Evolutionary conservation across 2,888 invertebrate genomes (phyloP).

Genomic region (Labia minor): DNA sequence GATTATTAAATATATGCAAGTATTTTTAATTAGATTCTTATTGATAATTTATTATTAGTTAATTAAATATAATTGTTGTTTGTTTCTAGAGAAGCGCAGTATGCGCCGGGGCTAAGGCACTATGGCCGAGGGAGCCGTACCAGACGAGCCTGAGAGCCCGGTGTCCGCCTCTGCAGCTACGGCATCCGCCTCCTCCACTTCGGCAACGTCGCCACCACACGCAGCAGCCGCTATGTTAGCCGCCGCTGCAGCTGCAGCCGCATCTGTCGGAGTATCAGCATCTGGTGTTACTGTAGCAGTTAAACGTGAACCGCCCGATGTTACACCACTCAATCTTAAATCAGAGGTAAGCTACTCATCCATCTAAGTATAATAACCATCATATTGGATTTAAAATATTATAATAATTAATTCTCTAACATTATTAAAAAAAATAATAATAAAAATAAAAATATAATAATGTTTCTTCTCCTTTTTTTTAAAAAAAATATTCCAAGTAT

Average conservation of each 20-base stretch:
- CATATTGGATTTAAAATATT: too few species aligned
- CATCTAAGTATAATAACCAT: too few species aligned
- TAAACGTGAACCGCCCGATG: background rate
- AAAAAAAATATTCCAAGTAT: too few species aligned
- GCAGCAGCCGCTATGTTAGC: background rate
- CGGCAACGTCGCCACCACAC: background rate
- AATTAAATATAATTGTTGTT: too few species aligned
- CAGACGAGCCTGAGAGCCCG: background rate
- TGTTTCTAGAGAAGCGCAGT: background rate
- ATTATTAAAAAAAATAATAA: too few species aligned
- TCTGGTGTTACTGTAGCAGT: background rate
- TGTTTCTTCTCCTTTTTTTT: too few species aligned
- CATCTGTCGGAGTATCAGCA: background rate
- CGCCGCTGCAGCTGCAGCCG: background rate
- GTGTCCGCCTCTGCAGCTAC: background rate
- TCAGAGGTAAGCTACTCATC: background rate
- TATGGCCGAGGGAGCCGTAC: conserved; percentile 5
- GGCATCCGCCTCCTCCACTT: background rate
- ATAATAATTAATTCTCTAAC: too few species aligned
- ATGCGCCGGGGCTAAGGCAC: conserved; percentile 13
- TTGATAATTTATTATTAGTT: too few species aligned
- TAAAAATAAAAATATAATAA: too few species aligned
- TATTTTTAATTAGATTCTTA: too few species aligned
- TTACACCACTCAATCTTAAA: background rate
- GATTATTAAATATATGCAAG: too few species aligned